Conservation (phyloP, 1,140 invertebrate genomes). For the Drosophila santomea region DNA sequence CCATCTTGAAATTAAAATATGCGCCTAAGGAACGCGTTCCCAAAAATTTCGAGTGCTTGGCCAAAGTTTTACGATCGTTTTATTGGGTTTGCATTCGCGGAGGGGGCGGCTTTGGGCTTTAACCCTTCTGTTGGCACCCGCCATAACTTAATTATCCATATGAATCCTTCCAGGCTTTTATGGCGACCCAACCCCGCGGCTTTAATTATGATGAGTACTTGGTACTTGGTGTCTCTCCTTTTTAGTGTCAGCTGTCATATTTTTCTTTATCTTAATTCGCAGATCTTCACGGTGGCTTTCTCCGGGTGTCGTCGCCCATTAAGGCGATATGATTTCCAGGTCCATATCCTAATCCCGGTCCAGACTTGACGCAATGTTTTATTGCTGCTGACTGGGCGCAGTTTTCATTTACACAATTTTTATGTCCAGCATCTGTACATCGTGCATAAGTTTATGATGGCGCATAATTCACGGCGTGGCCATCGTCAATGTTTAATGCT, state of each 20-base stretch:
- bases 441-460: constrained; percentile 65
- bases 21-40: constrained; percentile 35
- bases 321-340: constrained; percentile 62
- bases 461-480: constrained; percentile 49
- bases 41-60: constrained; percentile 5
- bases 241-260: constrained; percentile 71
- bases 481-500: constrained; percentile 42
- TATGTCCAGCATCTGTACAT: constrained; percentile 65
- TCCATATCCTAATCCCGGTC: constrained; percentile 19
- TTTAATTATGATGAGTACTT: constrained; percentile 77
- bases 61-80: constrained; percentile 68
- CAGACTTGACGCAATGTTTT: constrained; percentile 52
- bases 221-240: constrained; percentile 41
- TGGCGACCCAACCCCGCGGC: constrained; percentile 48
- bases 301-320: constrained; percentile 55
- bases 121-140: constrained; percentile 52
- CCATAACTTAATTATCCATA: constrained; percentile 82
- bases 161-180: constrained; percentile 74
- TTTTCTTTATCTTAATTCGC: constrained; percentile 71
- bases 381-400: constrained; percentile 44
- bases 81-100: constrained; percentile 44
- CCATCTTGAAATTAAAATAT: constrained; percentile 52
- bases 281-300: constrained; percentile 70
- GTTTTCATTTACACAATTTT: constrained; percentile 56
- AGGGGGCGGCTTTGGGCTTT: background rate